phyloP scores from a whole-genome alignment of 53 echinoderm and acorn worm genomes.

The Crossaster papposus region DNA sequence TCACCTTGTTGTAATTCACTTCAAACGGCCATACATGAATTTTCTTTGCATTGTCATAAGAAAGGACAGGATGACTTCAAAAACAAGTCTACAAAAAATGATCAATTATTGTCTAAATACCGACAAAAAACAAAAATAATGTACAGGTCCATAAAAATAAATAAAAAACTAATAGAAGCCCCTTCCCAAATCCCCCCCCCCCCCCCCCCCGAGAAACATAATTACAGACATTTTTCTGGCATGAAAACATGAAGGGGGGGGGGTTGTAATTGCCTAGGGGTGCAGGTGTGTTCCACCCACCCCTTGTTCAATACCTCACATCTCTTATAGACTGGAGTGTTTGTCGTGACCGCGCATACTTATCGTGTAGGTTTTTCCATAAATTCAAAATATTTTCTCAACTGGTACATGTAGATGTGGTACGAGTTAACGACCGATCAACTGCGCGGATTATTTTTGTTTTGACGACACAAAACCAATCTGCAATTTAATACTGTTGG shows the following conservation, averaged over 20 bases:
- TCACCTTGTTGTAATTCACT: no score
- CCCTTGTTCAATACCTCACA: neutral
- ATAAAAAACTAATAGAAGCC: neutral
- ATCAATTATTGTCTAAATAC: no score
- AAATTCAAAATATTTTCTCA: neutral
- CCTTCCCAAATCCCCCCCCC: neutral
- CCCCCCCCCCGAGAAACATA: neutral
- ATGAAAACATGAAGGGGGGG: neutral
- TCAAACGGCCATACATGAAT: no score
- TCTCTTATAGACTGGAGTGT: slow-evolving; percentile 2
- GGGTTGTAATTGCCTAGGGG: neutral
- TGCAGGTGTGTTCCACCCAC: neutral
- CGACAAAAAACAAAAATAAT: neutral
- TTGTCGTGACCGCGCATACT: slow-evolving; percentile 11
- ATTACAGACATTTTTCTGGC: neutral
- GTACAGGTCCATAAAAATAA: neutral
- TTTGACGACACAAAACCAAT: neutral
- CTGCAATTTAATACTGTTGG: neutral
- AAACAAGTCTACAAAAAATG: no score
- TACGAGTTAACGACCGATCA: neutral
- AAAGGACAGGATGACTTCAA: no score
- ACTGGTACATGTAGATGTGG: neutral
- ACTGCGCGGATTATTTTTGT: neutral
- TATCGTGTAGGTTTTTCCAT: neutral
- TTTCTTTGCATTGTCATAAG: no score